phyloP scores from a whole-genome alignment of 92 coral and sea anemone species.

The Phymanthus crucifer region DNA sequence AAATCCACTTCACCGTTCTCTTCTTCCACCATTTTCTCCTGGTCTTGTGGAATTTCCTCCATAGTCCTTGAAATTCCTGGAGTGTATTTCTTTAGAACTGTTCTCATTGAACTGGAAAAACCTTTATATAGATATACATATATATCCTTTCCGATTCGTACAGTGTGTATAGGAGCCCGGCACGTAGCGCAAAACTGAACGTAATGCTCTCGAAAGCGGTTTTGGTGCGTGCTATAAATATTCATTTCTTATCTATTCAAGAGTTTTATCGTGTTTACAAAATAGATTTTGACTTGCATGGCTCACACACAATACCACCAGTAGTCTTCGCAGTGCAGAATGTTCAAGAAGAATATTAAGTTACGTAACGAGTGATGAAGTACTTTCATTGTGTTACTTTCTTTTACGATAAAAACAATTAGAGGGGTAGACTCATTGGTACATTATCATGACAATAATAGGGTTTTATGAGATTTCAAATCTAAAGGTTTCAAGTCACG shows the following conservation, averaged over 20 bases:
- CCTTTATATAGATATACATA: too few species aligned
- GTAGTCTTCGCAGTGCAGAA: background rate
- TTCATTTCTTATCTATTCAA: constrained; percentile 16
- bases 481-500: too few species aligned
- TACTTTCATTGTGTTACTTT: background rate
- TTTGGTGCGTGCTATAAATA: constrained; percentile 14
- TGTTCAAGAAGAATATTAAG: background rate
- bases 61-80: background rate
- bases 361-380: too few species aligned
- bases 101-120: too few species aligned
- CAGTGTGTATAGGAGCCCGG: too few species aligned
- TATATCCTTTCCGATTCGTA: too few species aligned
- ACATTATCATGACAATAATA: too few species aligned
- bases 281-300: constrained; percentile 3
- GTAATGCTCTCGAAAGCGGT: background rate
- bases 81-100: background rate
- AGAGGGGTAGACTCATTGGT: background rate
- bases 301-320: constrained; percentile 1
- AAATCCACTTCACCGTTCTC: background rate
- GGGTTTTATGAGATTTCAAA: too few species aligned
- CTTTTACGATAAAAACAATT: background rate
- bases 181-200: too few species aligned
- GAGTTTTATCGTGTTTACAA: constrained; percentile 7
- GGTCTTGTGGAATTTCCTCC: background rate
- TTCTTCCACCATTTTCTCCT: background rate